Conservation (phyloP, 2,113 vertebrate genomes). For the Phylloscopus trochilus region DNA sequence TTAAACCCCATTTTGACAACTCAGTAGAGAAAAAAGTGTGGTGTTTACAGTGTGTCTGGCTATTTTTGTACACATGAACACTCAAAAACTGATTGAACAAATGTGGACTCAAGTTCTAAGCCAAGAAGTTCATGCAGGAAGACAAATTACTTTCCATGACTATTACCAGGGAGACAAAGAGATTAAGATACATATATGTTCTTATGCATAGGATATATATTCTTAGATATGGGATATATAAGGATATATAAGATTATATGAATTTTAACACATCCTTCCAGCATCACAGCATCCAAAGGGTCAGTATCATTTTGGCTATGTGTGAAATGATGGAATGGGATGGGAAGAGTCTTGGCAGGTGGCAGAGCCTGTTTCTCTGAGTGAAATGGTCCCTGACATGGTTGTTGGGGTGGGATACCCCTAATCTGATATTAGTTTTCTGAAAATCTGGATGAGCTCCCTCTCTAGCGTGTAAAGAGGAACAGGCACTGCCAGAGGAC, state of each 20-base stretch:
- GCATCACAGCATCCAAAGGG: neutral
- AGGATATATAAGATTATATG: neutral
- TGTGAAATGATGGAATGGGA: neutral
- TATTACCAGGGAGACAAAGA: neutral
- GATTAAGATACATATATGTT: neutral
- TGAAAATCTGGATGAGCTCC: neutral
- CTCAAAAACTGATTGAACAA: neutral
- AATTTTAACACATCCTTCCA: neutral
- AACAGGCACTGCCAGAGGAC: neutral
- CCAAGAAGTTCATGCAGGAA: neutral
- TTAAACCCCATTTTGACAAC: neutral
- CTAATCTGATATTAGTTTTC: neutral
- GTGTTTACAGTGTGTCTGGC: neutral
- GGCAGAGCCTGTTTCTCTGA: neutral
- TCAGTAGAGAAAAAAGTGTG: neutral
- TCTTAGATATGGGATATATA: neutral
- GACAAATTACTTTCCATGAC: neutral
- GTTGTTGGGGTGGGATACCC: neutral
- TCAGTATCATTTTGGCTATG: neutral
- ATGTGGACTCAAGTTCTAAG: neutral
- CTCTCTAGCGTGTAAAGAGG: neutral
- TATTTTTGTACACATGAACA: neutral
- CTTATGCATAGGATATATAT: neutral
- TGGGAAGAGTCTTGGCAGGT: neutral
- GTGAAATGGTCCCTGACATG: neutral